Percentiles rank a stretch among this genome's conserved stretches.
These are phyloP conservation scores for Stichopus chloronotus DNA, from an alignment of 35 echinoderm and acorn worm species.

Conservation along the genomic window DNA sequence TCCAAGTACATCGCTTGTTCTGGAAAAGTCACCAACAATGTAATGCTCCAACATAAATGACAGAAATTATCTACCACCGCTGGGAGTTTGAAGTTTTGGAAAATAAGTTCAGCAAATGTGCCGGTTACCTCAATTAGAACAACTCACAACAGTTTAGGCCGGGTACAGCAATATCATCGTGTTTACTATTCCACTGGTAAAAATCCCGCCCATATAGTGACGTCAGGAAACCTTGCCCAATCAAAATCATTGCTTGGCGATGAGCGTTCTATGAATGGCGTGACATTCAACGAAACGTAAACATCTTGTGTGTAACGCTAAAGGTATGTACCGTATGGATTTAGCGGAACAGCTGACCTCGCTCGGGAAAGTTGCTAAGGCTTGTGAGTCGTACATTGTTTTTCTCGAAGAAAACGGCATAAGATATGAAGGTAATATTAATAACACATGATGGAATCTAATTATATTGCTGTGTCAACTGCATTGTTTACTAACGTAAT, in stretches of 20 bases:
- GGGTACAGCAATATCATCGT: not conserved
- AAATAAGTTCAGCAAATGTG: no score
- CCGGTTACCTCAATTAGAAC: not conserved
- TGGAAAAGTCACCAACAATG: no score
- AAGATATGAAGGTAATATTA: no score
- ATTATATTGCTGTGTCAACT: no score
- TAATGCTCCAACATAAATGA: no score
- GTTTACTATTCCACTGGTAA: not conserved
- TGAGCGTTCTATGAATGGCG: not conserved
- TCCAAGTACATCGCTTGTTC: no score
- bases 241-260: not conserved
- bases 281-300: not conserved
- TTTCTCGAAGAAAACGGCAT: no score
- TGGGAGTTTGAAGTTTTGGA: no score
- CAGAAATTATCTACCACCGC: no score
- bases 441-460: no score
- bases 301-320: not conserved
- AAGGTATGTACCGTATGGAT: not conserved
- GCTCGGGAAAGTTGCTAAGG: not conserved
- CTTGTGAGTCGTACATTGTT: no score
- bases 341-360: not conserved
- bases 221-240: not conserved
- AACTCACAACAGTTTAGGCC: not conserved
- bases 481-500: no score
- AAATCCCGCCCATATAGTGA: not conserved